Evolutionary conservation across 2,888 invertebrate genomes (phyloP).

Genomic region (Masnerella sp.): DNA sequence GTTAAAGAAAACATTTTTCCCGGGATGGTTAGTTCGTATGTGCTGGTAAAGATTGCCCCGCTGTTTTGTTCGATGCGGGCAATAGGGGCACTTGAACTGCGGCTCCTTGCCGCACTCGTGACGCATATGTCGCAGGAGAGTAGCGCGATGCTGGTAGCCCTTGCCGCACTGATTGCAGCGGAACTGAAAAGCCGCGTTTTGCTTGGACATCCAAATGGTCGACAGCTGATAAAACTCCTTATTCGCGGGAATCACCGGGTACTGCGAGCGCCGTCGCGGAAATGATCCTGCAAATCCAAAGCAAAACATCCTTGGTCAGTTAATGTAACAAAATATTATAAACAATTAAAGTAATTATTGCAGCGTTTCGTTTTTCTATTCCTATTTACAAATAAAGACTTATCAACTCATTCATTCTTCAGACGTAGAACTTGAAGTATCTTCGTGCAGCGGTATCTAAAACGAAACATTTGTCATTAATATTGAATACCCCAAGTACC

Average conservation of each 20-base stretch:
- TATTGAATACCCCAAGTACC: too few species aligned
- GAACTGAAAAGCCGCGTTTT: conserved; percentile 60
- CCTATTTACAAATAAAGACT: too few species aligned
- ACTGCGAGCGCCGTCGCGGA: conserved; percentile 62
- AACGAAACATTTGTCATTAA: too few species aligned
- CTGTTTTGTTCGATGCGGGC: conserved; percentile 63
- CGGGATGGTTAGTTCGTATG: conserved; percentile 70
- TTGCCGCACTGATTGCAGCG: conserved; percentile 76
- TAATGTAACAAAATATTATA: too few species aligned
- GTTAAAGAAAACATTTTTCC: conserved; percentile 63
- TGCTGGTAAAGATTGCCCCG: conserved; percentile 74
- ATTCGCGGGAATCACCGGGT: conserved; percentile 35
- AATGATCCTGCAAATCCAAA: conserved; percentile 54
- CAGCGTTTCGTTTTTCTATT: too few species aligned
- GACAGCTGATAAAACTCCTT: conserved; percentile 29
- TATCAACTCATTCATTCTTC: too few species aligned
- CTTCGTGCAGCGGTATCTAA: too few species aligned
- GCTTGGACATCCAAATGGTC: conserved; percentile 22
- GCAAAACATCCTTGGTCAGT: conserved; percentile 22
- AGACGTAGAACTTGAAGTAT: too few species aligned
- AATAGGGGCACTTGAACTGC: conserved; percentile 74
- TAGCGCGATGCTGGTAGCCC: conserved; percentile 73
- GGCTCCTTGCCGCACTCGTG: conserved; percentile 75
- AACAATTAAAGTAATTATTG: too few species aligned
- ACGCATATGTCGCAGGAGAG: conserved; percentile 75